Evolutionary conservation across 2,113 vertebrate genomes (phyloP), one percentile per base, ranked within the genome.

Genomic region (Pterocles burchelli): DNA sequence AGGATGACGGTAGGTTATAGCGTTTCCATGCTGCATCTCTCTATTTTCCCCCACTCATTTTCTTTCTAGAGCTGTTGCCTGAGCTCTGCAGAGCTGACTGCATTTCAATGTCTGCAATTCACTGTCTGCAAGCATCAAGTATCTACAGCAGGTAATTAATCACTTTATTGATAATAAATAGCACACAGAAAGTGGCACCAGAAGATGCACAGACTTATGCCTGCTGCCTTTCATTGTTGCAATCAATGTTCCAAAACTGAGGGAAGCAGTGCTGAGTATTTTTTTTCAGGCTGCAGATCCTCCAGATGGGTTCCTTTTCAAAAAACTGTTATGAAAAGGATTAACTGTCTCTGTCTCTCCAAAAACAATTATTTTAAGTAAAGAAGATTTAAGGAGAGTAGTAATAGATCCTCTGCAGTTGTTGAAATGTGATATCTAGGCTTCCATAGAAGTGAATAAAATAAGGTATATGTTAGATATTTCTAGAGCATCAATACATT

Each of bases 1-100:
- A 98, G 93, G 98, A 98, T 91, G 98, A 99, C 96, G 99, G 99
- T 99, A 98, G 98, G 98, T 94, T 12, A n/a, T 26, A 41, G 88
- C 31, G 38, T 49, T 91, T 90, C 88, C 25, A 6, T 67, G 90
- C 85, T 70, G 82, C 82, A n/a, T 94, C 90, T 79, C 91, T 79
- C 58, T 88, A 2, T 86, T 55, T 85, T 72, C 79, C 66, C 80
- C 55, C 58, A 5, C 75, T 82, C 33, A 1, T 73, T 96, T 95
- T 81, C 45, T 95, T 74, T 79, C 85, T 78, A 90, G 74, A 90
- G 14, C 57, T 85, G 59, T 76, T 94, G 77, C 58, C 85, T 83
- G 58, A 88, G 82, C 85, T 85, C 85, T 90, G 89, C 88, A 89
- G 91, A 95, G 65, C 79, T 88, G 91, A 76, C 85, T 85, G 89